Evolutionary conservation across 2,888 invertebrate genomes (phyloP).

Genomic region (Miltochrista miniata): DNA sequence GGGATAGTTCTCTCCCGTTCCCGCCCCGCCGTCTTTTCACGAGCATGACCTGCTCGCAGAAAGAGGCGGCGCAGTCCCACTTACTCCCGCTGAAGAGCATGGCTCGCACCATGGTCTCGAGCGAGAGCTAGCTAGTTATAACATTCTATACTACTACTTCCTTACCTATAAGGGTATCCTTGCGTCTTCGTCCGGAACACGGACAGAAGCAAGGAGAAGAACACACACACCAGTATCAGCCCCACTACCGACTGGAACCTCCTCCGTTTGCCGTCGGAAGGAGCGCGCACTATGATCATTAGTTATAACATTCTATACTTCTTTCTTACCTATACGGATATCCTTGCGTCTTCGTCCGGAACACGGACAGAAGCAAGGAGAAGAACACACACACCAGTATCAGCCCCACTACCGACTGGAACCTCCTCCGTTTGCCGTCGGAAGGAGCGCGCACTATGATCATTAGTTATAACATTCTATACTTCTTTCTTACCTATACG

Average conservation of each 20-base stretch:
- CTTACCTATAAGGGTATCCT: slow-evolving; percentile 98
- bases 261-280: slow-evolving; percentile 89
- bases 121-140: no score
- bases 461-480: no score
- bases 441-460: slow-evolving; percentile 37
- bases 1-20: no score
- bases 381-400: slow-evolving; percentile 97
- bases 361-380: slow-evolving; percentile 96
- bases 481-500: slow-evolving; percentile 95
- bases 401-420: slow-evolving; percentile 94
- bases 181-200: slow-evolving; percentile 99
- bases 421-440: slow-evolving; percentile 92
- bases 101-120: no score
- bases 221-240: slow-evolving; percentile 93
- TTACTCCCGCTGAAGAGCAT: no score
- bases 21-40: no score
- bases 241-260: slow-evolving; percentile 95
- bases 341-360: slow-evolving; percentile 98
- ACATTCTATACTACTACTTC: no score
- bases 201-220: slow-evolving; percentile 97
- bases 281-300: no score
- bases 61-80: no score
- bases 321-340: slow-evolving; percentile 98
- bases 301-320: no score
- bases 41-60: no score